phyloP scores from a whole-genome alignment of 2,888 invertebrate species.

The Pardosa pseudoannulata region DNA sequence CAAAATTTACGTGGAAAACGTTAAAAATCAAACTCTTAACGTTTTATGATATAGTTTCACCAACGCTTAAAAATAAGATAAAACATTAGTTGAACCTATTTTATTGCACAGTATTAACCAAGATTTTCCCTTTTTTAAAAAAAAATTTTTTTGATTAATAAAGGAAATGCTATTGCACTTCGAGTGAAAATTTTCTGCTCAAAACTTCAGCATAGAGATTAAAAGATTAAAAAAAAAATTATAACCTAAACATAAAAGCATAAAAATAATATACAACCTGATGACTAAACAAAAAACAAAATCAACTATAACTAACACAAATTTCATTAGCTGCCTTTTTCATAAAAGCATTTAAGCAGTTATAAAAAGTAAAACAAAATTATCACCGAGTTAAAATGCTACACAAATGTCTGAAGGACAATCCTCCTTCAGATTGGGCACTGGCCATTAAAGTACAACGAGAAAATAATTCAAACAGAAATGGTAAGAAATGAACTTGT shows the following conservation, averaged over 20 bases:
- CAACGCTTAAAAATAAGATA: background rate
- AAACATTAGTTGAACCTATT: background rate
- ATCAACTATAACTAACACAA: slow-evolving; percentile 1
- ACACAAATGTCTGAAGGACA: background rate
- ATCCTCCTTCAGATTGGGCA: background rate
- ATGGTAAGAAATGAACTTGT: too few relatives aligned
- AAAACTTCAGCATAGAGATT: too few relatives aligned
- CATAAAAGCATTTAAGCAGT: background rate
- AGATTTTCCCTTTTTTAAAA: background rate
- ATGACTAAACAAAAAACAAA: background rate
- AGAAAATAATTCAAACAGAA: too few relatives aligned
- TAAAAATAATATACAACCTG: background rate
- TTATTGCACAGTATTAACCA: background rate
- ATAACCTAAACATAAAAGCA: background rate
- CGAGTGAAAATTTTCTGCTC: too few relatives aligned
- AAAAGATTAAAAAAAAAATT: too few relatives aligned
- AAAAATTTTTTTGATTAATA: background rate
- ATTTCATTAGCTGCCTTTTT: slow-evolving; percentile 14
- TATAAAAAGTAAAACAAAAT: slow-evolving; percentile 12
- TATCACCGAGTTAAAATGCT: background rate
- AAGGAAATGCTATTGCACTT: slow-evolving; percentile 1
- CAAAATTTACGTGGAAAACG: background rate
- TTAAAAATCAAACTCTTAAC: background rate
- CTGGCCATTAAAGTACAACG: slow-evolving; percentile 10
- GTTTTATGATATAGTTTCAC: background rate